A percentile compares a stretch with the other conserved stretches of the same genome.
Evolutionary conservation across 2,888 invertebrate species (phyloP).

Genomic region (Lumbricus terrestris): DNA sequence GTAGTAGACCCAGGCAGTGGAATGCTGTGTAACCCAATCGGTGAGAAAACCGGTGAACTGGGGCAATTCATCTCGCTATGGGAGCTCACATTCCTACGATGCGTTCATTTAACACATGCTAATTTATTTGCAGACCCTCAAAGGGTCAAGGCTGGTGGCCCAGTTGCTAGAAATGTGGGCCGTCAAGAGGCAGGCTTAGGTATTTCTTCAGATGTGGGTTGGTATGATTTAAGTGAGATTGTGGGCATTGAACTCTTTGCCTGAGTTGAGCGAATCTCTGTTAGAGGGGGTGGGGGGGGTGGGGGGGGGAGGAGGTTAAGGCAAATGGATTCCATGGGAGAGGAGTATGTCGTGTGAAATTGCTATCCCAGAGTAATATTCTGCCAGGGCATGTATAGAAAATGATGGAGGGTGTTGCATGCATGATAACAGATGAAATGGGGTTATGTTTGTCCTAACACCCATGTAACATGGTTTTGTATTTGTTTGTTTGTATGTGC

Average conservation of each 20-base stretch:
- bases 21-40: background rate
- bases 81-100: background rate
- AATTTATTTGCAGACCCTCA: background rate
- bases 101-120: background rate
- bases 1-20: background rate
- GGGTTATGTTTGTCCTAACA: no score
- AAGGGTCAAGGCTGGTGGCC: background rate
- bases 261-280: no score
- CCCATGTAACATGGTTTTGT: no score
- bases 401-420: no score
- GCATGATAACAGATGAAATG: no score
- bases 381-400: no score
- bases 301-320: no score
- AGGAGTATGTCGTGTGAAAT: background rate
- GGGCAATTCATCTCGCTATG: background rate
- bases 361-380: no score
- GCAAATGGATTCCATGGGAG: background rate
- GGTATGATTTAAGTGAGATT: background rate
- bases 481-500: no score
- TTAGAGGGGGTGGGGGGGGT: background rate
- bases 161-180: background rate
- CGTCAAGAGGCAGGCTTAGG: no score
- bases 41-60: background rate
- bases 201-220: background rate
- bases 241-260: background rate